Evolutionary conservation across 2,888 invertebrate species (phyloP).

Genomic region (Torymus aiolomorphi): DNA sequence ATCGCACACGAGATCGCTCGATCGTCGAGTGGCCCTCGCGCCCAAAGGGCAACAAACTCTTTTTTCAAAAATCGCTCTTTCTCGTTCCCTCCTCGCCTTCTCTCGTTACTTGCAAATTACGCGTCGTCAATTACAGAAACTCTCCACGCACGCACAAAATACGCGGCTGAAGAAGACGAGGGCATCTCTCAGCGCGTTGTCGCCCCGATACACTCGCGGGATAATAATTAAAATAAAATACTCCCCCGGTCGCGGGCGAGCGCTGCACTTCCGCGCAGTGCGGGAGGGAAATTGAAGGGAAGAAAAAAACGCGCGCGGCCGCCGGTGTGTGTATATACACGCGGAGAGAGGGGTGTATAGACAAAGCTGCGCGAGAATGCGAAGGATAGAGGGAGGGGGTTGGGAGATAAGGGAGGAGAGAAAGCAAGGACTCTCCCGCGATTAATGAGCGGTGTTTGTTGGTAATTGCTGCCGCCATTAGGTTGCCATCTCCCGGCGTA

Average conservation of each 20-base stretch:
- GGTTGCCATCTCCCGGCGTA: constrained; percentile 70
- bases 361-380: neutral
- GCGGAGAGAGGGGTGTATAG: neutral
- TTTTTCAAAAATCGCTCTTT: neutral
- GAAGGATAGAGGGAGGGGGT: constrained; percentile 58
- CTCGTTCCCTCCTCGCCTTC: too few relatives aligned
- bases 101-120: constrained; percentile 40
- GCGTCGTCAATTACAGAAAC: constrained; percentile 30
- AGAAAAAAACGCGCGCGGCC: neutral
- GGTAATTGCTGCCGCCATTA: constrained; percentile 76
- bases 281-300: constrained; percentile 40
- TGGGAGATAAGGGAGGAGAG: constrained; percentile 58
- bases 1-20: neutral
- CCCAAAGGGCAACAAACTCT: constrained; percentile 30
- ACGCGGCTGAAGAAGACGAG: neutral
- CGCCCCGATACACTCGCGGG: neutral
- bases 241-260: constrained; percentile 17
- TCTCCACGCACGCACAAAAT: neutral
- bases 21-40: constrained; percentile 28
- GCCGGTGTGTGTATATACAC: constrained; percentile 15
- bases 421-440: constrained; percentile 68
- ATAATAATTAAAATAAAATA: constrained; percentile 55
- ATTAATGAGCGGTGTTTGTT: constrained; percentile 76
- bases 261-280: neutral
- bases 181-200: too few relatives aligned